Base-by-base conservation (phyloP, 2,797 vertebrate genomes). In the Channa striata region DNA sequence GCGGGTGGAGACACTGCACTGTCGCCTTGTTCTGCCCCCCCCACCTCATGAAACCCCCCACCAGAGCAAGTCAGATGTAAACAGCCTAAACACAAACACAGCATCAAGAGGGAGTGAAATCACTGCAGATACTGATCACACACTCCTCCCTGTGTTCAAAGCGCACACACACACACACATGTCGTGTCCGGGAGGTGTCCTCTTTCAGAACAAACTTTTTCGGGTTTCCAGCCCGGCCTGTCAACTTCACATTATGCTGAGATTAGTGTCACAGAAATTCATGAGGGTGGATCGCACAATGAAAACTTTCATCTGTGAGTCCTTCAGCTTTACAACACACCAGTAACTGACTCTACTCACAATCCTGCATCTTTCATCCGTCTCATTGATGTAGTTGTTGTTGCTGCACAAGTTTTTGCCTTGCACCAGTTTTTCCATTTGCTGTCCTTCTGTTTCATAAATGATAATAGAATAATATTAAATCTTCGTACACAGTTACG, bases 71-170 rank as follows among this genome's bases (percentile, higher is more conserved):
- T 57, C 46, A n/a, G 34, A 70, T 64, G 64, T 75, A 74, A 80
- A 83, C 78, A 75, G 30, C 43, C 25, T 30, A 30, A 83, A 74
- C 47, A 71, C 50, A 77, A 66, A 64, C 69, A 46, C 52, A 64
- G 57, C 68, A 59, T 73, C 36, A 37, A 63, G 43, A 70, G 21
- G 0, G 11, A 48, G n/a, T 65, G 78, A 89, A 56, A 77, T 82
- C 83, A 81, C 33, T 2, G 37, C 66, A 74, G 87, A 82, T 87
- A 81, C 59, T 43, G 71, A 87, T 85, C 83, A 71, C 54, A 71
- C 70, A 64, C 73, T 69, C 78, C 77, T 67, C 84, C 76, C 81
- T 65, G 69, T 57, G 52, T 59, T 72, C 50, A 72, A 50, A 59
- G 49, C 51, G 8, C 51, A 16, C 63, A 64, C 58, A 73, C 61